A percentile compares a stretch with the other conserved stretches of the same genome.
Conservation (phyloP, 2,113 vertebrate genomes). For the Pheucticus melanocephalus region DNA sequence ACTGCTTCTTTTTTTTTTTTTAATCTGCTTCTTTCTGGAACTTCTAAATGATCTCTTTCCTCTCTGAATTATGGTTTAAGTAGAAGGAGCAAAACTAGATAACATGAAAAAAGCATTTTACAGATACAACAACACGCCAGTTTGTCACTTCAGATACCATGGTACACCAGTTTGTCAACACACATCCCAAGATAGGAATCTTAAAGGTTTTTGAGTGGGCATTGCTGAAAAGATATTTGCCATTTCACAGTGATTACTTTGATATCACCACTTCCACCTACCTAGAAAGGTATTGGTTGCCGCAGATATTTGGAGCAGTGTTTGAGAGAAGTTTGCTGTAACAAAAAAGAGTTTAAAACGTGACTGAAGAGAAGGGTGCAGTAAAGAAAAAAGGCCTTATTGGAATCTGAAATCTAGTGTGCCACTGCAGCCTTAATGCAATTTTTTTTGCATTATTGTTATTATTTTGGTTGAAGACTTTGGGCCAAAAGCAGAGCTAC, state of each 20-base stretch:
- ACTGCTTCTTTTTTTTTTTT: background rate
- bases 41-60: background rate
- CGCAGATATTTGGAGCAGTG: background rate
- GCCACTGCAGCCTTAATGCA: background rate
- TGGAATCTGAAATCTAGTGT: background rate
- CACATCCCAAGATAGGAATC: background rate
- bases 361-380: background rate
- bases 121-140: accelerated
- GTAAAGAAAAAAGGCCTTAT: background rate
- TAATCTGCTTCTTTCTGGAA: background rate
- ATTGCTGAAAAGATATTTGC: background rate
- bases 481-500: background rate
- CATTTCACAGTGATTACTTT: background rate
- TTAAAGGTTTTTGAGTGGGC: background rate
- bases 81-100: background rate
- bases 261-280: background rate
- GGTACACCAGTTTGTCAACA: background rate
- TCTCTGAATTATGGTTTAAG: background rate
- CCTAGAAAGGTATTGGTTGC: background rate
- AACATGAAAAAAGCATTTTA: background rate
- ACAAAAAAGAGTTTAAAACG: background rate
- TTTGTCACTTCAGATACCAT: background rate
- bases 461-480: background rate
- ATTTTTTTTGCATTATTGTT: background rate
- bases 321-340: background rate